phyloP scores from a whole-genome alignment of 2,888 invertebrate genomes.

The Drosophila limbata region DNA sequence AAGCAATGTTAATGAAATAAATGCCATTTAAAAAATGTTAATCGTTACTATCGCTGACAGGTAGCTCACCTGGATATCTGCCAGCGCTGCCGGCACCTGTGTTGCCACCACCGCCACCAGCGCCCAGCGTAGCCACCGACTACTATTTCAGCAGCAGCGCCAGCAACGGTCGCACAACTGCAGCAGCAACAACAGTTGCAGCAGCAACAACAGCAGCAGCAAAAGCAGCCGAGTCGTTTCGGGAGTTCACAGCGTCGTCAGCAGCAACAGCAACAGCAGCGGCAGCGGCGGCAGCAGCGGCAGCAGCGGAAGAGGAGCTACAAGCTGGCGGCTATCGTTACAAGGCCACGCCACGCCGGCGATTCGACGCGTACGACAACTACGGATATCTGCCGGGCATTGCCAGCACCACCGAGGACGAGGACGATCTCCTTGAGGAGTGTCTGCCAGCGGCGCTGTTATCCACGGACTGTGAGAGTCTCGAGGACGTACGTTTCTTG shows the following conservation, averaged over 20 bases:
- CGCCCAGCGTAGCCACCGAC: constrained; percentile 72
- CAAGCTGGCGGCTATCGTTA: constrained; percentile 76
- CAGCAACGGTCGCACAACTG: constrained; percentile 37
- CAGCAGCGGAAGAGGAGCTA: constrained; percentile 67
- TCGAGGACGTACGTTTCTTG: constrained; percentile 68
- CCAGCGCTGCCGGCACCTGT: constrained; percentile 61
- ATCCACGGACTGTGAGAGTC: constrained; percentile 73
- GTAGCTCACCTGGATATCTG: constrained; percentile 67
- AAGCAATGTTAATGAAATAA: neutral
- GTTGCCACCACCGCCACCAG: constrained; percentile 73
- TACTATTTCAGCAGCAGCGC: constrained; percentile 59
- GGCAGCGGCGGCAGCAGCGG: constrained; percentile 53
- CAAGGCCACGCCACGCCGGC: constrained; percentile 71
- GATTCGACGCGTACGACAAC: constrained; percentile 74
- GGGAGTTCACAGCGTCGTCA: constrained; percentile 18
- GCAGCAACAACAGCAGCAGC: constrained; percentile 36
- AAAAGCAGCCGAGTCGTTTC: constrained; percentile 24
- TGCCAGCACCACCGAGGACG: constrained; percentile 72
- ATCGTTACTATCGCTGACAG: constrained; percentile 18
- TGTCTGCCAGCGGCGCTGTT: constrained; percentile 67
- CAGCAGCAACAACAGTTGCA: constrained; percentile 37
- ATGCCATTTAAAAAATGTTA: neutral
- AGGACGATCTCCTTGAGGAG: constrained; percentile 68
- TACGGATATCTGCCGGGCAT: constrained; percentile 75
- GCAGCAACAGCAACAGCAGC: constrained; percentile 44